Evolutionary conservation across 2,888 invertebrate species (phyloP), one percentile per base, ranked within the genome.

Genomic region (Polyommatus icarus): DNA sequence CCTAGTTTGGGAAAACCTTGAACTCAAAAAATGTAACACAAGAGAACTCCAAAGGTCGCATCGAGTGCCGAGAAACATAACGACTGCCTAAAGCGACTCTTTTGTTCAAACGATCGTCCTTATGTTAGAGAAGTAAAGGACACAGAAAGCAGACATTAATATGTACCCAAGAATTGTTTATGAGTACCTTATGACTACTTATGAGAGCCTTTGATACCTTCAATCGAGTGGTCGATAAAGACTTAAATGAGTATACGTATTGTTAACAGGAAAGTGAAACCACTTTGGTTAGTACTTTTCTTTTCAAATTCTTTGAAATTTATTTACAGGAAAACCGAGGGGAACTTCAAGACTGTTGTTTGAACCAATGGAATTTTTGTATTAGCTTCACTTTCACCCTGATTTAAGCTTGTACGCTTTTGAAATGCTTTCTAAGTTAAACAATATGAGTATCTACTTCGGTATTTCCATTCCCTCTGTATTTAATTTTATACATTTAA

Each of bases 361-460:
- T 67, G 32, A 67, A 67, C 29, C 67, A 67, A 67, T 67, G 67
- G 67, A 67, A 32, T 67, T 67, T 32, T 67, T 18, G 67, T 67
- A 67, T 67, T 67, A 32, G 67, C 67, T 67, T 67, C 15, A 67
- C 15, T 67, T 67, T 67, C 67, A 18, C 18, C 29, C 67, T 0
- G 1, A 18, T 67, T 61, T 24, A 61, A 61, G 24, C 29, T 67
- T 50, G 50, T 10, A 29, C 29, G 29, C 15, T 67, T 15, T 67
- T 67, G 18, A 32, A 67, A 4, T 29, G 6, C 29, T 67, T 29
- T 67, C 15, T 10, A 20, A 67, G 67, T 24, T 29, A 29, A 67
- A 67, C 20, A 67, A 67, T 59, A 29, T 24, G 29, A 24, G 20
- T 20, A n/a, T 59, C 12, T 54, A 18, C 15, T 18, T 1, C 18